Evolutionary conservation across 2,888 invertebrate species (phyloP), one percentile per base, ranked within the genome.

Genomic region (Heliconius ethilla): DNA sequence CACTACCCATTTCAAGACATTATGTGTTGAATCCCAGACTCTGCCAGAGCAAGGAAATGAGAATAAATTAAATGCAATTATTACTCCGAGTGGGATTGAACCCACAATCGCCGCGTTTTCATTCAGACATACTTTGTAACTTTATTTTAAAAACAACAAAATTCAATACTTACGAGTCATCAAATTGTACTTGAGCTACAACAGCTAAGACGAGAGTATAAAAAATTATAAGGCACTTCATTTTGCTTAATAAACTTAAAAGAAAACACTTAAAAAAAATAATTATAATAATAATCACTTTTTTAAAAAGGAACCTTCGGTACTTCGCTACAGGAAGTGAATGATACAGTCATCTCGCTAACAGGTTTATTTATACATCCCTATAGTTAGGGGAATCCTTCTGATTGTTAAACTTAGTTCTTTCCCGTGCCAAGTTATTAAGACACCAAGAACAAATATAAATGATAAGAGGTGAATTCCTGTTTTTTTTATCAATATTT

Each of bases 191-290:
- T 73, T 82, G 75, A 33, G 79, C 81, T 11, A 70, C 67, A 18
- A 77, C 79, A 63, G 33, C 75, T 5, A 77, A 63, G 59, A 79
- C 76, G 33, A 82, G 73, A 73, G 75, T 55, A 67, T 80, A 69
- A 51, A 78, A 70, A 65, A 79, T 66, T 62, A 78, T 79, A 51
- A 82, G 62, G 63, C 75, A 76, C 76, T 78, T 78, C 82, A 82
- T 82, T 81, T 81, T 82, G 45, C 9, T 66, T 78, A 9, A 66
- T 83, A 85, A 86, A 87, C 86, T 65, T 13, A 6, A 6, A 63
- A 13, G 22, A 66, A 59, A n/a, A 37, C 33, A 18, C 7, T 37
- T 7, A 86, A 86, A n/a, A 33, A 29, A 18, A 37, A 11, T 37
- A 37, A 63, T 27, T 7, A 33, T 22, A 37, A 22, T 11, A 25